phyloP scores from a whole-genome alignment of 2,888 invertebrate species.

The Epirrhoe alternata region DNA sequence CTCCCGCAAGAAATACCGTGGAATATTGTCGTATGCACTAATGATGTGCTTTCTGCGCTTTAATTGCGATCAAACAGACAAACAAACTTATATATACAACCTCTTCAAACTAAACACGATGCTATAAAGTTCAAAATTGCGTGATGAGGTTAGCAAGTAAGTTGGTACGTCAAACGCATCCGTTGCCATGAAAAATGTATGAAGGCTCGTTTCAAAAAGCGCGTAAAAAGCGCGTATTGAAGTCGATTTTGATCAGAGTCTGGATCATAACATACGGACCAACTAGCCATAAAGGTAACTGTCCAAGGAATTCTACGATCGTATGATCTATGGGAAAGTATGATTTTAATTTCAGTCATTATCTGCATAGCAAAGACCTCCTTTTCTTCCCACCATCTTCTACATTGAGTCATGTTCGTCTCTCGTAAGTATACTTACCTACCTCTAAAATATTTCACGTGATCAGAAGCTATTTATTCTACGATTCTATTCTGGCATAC shows the following conservation, averaged over 20 bases:
- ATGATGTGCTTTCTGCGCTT: constrained; percentile 81
- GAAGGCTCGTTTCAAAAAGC: constrained; percentile 69
- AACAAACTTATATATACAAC: constrained; percentile 53
- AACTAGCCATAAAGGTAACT: constrained; percentile 44
- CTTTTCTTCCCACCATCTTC: too few relatives aligned
- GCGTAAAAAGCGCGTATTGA: constrained; percentile 71
- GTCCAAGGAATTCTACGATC: constrained; percentile 23
- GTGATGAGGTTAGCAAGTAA: constrained; percentile 18
- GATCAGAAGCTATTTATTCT: too few relatives aligned
- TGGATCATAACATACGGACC: constrained; percentile 66
- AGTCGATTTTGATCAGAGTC: constrained; percentile 75
- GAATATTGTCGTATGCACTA: constrained; percentile 82
- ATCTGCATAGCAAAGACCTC: background rate
- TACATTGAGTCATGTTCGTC: too few relatives aligned
- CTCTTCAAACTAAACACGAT: constrained; percentile 31
- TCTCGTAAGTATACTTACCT: too few relatives aligned
- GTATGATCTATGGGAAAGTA: constrained; percentile 9
- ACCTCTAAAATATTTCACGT: too few relatives aligned
- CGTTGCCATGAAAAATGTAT: constrained; percentile 80
- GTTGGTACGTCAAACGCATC: constrained; percentile 58
- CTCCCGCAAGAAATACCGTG: constrained; percentile 76
- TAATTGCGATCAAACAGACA: constrained; percentile 79
- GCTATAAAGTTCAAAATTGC: constrained; percentile 44
- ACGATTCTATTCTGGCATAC: too few relatives aligned
- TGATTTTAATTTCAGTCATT: background rate